Conservation (phyloP, 2,888 invertebrate genomes). For the Pemphredon lugubris region DNA sequence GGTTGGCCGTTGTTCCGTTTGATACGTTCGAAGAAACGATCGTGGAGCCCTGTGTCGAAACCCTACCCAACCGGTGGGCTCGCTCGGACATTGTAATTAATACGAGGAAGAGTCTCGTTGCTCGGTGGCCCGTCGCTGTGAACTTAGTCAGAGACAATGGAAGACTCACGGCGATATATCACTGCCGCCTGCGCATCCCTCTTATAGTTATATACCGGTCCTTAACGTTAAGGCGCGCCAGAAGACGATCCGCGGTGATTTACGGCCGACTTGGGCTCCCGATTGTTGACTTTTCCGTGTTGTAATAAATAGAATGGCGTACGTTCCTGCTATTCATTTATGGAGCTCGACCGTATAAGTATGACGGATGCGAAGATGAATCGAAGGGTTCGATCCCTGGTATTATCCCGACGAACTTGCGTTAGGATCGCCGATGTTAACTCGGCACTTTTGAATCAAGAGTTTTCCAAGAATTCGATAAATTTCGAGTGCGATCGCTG, state of each 20-base stretch:
- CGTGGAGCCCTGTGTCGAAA: slow-evolving; percentile 1
- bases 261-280: slow-evolving; percentile 43
- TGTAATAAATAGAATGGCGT: slow-evolving; percentile 48
- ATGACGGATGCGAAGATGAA: no score
- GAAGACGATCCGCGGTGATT: slow-evolving; percentile 49
- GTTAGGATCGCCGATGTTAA: no score
- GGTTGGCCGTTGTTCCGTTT: neutral
- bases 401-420: no score
- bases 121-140: slow-evolving; percentile 53
- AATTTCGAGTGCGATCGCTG: no score
- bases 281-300: slow-evolving; percentile 48
- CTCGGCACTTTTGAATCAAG: no score
- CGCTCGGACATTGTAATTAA: slow-evolving; percentile 57
- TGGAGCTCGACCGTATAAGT: no score
- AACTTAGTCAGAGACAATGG: slow-evolving; percentile 65
- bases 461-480: no score
- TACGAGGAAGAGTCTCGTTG: slow-evolving; percentile 53
- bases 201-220: slow-evolving; percentile 48
- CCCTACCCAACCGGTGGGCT: slow-evolving; percentile 1
- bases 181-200: slow-evolving; percentile 57
- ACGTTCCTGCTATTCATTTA: neutral
- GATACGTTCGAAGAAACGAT: neutral
- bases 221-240: slow-evolving; percentile 45
- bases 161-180: slow-evolving; percentile 59
- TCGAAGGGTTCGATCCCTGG: no score